phyloP scores from a whole-genome alignment of 2,888 invertebrate genomes.

The Thecophora atra region DNA sequence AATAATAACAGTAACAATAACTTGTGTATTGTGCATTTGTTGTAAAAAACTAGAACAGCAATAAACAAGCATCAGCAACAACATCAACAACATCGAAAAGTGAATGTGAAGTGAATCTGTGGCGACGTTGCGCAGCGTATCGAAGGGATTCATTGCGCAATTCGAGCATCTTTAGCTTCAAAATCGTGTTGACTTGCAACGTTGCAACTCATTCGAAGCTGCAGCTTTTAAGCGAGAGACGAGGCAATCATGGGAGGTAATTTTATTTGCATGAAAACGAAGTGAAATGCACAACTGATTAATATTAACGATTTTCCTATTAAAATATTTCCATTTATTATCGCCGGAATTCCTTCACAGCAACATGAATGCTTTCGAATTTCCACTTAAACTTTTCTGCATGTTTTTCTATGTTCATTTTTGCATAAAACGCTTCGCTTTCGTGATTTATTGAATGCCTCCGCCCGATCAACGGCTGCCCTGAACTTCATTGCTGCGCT shows the following conservation, averaged over 20 bases:
- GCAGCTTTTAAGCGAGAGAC: not conserved
- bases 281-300: not conserved
- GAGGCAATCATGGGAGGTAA: not conserved
- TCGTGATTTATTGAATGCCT: constrained; percentile 20
- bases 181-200: not conserved
- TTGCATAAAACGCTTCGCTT: constrained; percentile 21
- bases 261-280: constrained; percentile 17
- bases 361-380: not conserved
- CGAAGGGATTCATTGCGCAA: constrained; percentile 15
- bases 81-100: not conserved
- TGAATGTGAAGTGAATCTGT: not conserved
- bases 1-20: constrained; percentile 16
- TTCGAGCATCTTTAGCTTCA: not conserved
- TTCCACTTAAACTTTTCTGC: not conserved
- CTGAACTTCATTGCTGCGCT: constrained; percentile 21
- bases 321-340: not conserved
- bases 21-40: constrained; percentile 8
- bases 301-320: not conserved
- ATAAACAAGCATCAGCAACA: constrained; percentile 2
- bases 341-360: not conserved
- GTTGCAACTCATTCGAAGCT: not conserved
- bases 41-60: not conserved
- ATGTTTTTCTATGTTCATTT: not conserved
- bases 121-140: not conserved
- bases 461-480: not conserved